Base-by-base conservation (phyloP, 2,113 vertebrate genomes). In the Aldabrachelys gigantea region DNA sequence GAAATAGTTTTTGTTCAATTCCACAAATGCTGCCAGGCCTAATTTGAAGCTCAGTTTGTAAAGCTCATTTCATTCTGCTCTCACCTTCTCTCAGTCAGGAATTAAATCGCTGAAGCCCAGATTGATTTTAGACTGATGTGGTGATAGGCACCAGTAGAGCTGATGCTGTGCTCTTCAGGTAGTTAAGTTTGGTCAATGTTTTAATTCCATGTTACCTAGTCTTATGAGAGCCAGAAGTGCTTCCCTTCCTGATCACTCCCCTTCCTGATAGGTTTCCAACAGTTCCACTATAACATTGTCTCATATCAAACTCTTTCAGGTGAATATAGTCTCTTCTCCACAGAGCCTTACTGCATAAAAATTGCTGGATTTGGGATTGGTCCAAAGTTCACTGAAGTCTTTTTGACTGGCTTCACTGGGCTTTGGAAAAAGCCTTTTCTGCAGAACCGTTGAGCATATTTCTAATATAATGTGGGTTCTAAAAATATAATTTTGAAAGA, bases 351-450 rank as follows among this genome's bases (percentile, higher is more conserved):
- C 49, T 6, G 54, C 82, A 69, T 29, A 21, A 56, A 31, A 0
- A 22, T 5, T 83, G 11, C 21, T 62, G 19, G 1, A 5, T 4
- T 41, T 5, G 38, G 25, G 24, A 44, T 65, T 35, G 38, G 10
- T 44, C n/a, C 83, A 8, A 8, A 49, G 9, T 10, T 57, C 5
- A 0, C 8, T 3, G 19, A 35, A 80, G 17, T 52, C 4, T 90
- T 41, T 47, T 52, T 57, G 5, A 1, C 80, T 87, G 82, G 5
- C 12, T 90, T 44, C 62, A 0, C 4, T 53, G 38, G 31, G 6
- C 16, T 89, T 83, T 56, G 1, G 35, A 72, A n/a, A 4, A 1
- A 5, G 1, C 11, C 3, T 91, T 44, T 16, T 16, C 17, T 76
- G n/a, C 79, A 19, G 27, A 79, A 14, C 6, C 12, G n/a, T 80